A percentile compares a stretch with the other conserved stretches of the same genome.
These are phyloP conservation scores for Astur gentilis DNA, from an alignment of 2,113 vertebrate species.

Conservation along the genomic window DNA sequence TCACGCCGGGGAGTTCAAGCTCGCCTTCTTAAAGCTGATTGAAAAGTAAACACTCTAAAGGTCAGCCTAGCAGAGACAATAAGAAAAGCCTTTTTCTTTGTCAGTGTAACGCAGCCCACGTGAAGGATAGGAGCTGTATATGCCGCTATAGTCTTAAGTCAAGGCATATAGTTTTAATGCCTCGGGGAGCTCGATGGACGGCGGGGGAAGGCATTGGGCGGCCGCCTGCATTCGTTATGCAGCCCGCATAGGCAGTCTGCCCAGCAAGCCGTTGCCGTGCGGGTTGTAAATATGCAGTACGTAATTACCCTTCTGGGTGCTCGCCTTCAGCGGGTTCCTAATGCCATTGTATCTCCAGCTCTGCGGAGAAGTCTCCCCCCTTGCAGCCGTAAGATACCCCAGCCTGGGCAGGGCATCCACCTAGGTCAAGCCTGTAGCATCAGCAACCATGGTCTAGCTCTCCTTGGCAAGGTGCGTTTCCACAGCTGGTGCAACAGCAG, in stretches of 20 bases:
- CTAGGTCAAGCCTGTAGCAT: neutral
- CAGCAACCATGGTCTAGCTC: accelerated
- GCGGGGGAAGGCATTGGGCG: accelerated
- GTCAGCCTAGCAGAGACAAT: constrained; percentile 58
- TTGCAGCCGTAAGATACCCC: neutral
- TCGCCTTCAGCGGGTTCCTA: neutral
- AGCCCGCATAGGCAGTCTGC: neutral
- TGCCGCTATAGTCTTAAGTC: neutral
- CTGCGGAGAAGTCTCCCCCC: neutral
- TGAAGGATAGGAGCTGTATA: neutral
- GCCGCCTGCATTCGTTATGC: neutral
- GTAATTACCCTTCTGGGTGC: neutral
- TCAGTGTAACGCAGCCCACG: neutral
- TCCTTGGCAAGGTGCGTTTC: neutral
- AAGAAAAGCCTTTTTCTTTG: constrained; percentile 48
- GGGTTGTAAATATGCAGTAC: neutral
- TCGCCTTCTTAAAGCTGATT: constrained; percentile 47
- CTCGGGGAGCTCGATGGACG: accelerated
- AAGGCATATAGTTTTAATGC: neutral
- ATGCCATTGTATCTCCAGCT: neutral
- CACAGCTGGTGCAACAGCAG: neutral
- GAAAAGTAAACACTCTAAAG: constrained; percentile 73
- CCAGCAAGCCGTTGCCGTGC: neutral
- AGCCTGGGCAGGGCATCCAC: neutral
- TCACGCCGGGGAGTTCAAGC: constrained; percentile 58